phyloP scores from a whole-genome alignment of 2,888 invertebrate species.

The Cactoblastis cactorum region DNA sequence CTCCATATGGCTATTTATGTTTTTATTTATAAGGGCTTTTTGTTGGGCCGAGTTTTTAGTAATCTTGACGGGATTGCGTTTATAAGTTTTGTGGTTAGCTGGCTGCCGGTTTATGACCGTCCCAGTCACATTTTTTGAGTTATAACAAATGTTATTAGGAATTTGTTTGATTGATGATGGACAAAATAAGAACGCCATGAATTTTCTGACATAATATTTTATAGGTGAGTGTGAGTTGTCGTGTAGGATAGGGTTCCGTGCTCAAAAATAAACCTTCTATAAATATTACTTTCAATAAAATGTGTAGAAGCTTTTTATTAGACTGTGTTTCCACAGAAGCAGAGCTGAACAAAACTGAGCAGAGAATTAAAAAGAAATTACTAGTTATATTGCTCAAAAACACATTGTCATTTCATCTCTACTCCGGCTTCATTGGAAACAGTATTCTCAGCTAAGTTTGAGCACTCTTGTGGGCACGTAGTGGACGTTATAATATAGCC shows the following conservation, averaged over 20 bases:
- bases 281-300: background rate
- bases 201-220: background rate
- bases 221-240: background rate
- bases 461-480: too few species aligned
- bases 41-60: slow-evolving; percentile 57
- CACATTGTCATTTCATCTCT: too few species aligned
- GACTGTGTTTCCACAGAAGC: too few species aligned
- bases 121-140: slow-evolving; percentile 16
- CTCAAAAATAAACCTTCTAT: background rate
- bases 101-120: slow-evolving; percentile 18
- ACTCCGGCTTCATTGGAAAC: too few species aligned
- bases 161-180: slow-evolving; percentile 20
- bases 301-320: too few species aligned
- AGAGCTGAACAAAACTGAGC: too few species aligned
- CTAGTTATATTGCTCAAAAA: too few species aligned
- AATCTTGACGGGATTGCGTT: slow-evolving; percentile 50
- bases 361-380: too few species aligned
- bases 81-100: slow-evolving; percentile 20
- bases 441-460: too few species aligned
- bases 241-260: background rate
- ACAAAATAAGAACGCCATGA: slow-evolving; percentile 8
- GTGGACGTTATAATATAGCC: too few species aligned
- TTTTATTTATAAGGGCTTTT: slow-evolving; percentile 74
- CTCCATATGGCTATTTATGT: slow-evolving; percentile 75
- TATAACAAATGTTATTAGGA: background rate